A percentile compares a stretch with the other conserved stretches of the same genome.
These are phyloP conservation scores for Agonum fuliginosum DNA, from an alignment of 2,888 invertebrate species.

Conservation along the genomic window DNA sequence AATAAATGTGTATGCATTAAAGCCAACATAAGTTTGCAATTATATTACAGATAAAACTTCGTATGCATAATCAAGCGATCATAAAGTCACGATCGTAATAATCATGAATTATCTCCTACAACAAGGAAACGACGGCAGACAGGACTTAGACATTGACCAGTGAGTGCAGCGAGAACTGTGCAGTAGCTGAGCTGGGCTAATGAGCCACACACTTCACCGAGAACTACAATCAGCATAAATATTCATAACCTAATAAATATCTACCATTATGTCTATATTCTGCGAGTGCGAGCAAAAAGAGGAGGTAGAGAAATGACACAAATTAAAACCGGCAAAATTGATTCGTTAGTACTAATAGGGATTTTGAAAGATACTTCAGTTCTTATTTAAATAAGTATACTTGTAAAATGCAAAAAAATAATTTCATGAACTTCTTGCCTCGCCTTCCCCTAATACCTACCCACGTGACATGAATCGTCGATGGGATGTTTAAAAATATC, in stretches of 20 bases:
- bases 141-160: background rate
- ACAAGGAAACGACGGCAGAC: constrained; percentile 40
- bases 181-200: constrained; percentile 22
- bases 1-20: constrained; percentile 37
- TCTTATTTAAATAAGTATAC: background rate
- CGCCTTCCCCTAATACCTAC: too few relatives aligned
- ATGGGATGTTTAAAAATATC: too few relatives aligned
- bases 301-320: background rate
- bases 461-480: too few relatives aligned
- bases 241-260: constrained; percentile 46
- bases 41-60: constrained; percentile 34
- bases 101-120: constrained; percentile 51
- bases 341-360: background rate
- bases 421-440: too few relatives aligned
- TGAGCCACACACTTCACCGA: constrained; percentile 26
- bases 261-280: constrained; percentile 39
- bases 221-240: constrained; percentile 12
- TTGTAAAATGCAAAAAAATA: background rate
- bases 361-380: background rate
- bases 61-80: constrained; percentile 51
- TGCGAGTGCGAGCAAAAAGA: too few relatives aligned
- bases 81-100: constrained; percentile 50
- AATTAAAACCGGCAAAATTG: constrained; percentile 11
- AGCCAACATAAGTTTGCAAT: constrained; percentile 35
- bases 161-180: background rate